These are phyloP conservation scores for Cavia aperea DNA, from an alignment of 2,113 vertebrate genomes.

Conservation along the genomic window DNA sequence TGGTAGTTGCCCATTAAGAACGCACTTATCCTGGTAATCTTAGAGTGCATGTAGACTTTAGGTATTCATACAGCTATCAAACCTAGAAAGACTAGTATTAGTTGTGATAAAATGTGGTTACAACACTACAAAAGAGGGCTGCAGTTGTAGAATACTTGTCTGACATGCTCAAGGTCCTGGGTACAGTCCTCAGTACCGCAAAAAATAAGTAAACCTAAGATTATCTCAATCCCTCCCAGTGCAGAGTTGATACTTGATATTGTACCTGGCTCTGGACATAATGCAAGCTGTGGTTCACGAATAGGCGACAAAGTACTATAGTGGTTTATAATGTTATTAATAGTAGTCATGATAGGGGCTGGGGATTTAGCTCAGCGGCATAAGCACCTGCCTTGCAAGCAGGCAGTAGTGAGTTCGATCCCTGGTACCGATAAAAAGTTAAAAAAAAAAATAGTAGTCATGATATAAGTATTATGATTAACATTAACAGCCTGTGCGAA, in stretches of 20 bases:
- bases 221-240: too few species aligned
- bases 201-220: background rate
- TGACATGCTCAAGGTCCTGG: background rate
- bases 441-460: background rate
- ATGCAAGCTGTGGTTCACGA: background rate
- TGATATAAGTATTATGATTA: background rate
- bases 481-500: background rate
- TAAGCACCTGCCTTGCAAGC: too few species aligned
- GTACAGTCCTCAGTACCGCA: background rate
- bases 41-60: background rate
- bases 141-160: background rate
- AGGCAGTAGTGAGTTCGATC: too few species aligned
- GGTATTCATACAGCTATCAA: background rate
- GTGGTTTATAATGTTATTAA: background rate
- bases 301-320: background rate
- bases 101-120: conserved; percentile 1
- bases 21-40: background rate
- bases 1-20: background rate
- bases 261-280: background rate
- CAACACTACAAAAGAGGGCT: background rate
- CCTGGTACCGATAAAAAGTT: too few species aligned
- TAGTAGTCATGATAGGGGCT: background rate
- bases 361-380: background rate
- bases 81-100: background rate
- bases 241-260: background rate